A percentile compares a stretch with the other conserved stretches of the same genome.
phyloP scores from a whole-genome alignment of 2,888 invertebrate species.

The Apodemia mormo region DNA sequence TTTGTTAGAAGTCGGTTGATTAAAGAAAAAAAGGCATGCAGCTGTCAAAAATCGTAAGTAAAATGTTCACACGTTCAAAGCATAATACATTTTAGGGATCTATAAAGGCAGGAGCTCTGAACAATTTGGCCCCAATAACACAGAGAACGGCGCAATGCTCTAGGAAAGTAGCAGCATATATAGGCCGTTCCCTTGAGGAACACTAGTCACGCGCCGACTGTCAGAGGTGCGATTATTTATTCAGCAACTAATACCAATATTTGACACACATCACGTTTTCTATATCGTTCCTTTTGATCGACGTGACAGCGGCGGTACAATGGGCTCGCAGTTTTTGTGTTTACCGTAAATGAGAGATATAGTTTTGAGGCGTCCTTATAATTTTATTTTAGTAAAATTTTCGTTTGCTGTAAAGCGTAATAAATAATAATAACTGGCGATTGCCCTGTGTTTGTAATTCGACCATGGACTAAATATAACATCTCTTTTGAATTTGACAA shows the following conservation, averaged over 20 bases:
- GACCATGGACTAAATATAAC: too few relatives aligned
- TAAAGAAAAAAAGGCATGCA: too few relatives aligned
- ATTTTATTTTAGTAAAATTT: background rate
- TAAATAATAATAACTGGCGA: too few relatives aligned
- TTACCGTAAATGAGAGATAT: background rate
- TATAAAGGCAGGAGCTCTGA: conserved; percentile 25
- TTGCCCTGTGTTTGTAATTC: too few relatives aligned
- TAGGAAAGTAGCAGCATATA: conserved; percentile 26
- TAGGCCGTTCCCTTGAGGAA: conserved; percentile 33
- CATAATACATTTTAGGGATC: conserved; percentile 9
- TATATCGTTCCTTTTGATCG: conserved; percentile 19
- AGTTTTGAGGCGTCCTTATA: background rate
- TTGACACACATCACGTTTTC: conserved; percentile 47
- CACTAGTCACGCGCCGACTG: conserved; percentile 39
- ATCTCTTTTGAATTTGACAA: too few relatives aligned
- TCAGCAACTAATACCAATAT: conserved; percentile 45
- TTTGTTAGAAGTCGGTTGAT: too few relatives aligned
- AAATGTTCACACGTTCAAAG: background rate
- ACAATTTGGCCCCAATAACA: conserved; percentile 29
- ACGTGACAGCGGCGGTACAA: background rate
- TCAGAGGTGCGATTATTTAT: conserved; percentile 45
- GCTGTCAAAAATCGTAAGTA: background rate
- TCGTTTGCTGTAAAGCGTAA: too few relatives aligned
- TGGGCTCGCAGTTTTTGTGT: background rate
- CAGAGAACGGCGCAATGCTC: conserved; percentile 27